Evolutionary conservation across 2,113 vertebrate species (phyloP).

Genomic region (Protobothrops mucrosquamatus): DNA sequence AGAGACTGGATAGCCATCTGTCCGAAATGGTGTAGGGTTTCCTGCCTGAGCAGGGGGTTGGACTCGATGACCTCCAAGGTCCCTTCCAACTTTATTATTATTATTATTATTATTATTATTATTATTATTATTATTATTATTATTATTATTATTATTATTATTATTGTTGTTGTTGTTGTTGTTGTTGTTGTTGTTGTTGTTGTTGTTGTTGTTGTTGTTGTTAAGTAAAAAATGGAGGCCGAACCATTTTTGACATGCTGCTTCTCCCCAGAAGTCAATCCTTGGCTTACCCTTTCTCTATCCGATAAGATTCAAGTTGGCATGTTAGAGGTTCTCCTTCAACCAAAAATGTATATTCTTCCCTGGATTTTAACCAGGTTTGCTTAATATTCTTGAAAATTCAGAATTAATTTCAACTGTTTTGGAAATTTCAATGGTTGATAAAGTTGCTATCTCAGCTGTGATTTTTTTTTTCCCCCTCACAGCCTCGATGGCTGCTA

Average conservation of each 20-base stretch:
- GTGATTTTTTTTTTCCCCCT: neutral
- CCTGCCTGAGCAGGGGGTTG: too few species aligned
- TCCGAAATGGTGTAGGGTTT: too few species aligned
- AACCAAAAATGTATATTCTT: neutral
- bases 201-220: too few species aligned
- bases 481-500: neutral
- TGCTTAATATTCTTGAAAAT: neutral
- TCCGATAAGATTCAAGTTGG: neutral
- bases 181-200: too few species aligned
- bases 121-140: too few species aligned
- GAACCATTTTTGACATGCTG: neutral
- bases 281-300: neutral
- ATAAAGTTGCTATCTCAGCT: neutral
- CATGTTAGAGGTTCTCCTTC: neutral
- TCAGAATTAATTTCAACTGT: neutral
- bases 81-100: too few species aligned
- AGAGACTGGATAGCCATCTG: too few species aligned
- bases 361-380: neutral
- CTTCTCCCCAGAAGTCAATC: neutral
- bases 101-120: too few species aligned
- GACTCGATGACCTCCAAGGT: too few species aligned
- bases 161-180: too few species aligned
- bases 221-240: neutral
- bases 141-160: too few species aligned
- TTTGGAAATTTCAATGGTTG: neutral